Percentiles rank a stretch among this genome's conserved stretches.
Conservation (phyloP, 1,140 invertebrate genomes). For the Lordiphosa clarofinis region DNA sequence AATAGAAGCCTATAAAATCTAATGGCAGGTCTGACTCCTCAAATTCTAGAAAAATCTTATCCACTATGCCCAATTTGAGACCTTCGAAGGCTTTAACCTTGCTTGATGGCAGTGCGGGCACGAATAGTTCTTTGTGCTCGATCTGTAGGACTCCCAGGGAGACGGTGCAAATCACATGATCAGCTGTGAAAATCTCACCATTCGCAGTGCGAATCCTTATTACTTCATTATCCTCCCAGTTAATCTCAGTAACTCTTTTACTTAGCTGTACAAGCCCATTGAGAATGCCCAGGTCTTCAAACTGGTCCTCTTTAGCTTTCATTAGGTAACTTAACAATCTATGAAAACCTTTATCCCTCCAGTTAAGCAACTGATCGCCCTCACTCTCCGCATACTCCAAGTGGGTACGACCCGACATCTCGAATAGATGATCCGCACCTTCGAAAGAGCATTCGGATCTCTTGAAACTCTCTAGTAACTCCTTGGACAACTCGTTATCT, state of each 20-base stretch:
- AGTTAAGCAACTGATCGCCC: slow-evolving; percentile 82
- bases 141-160: slow-evolving; percentile 86
- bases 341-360: slow-evolving; percentile 81
- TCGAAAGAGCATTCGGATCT: slow-evolving; percentile 81
- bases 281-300: slow-evolving; percentile 34
- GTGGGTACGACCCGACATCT: slow-evolving; percentile 68
- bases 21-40: slow-evolving; percentile 83
- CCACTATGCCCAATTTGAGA: slow-evolving; percentile 85
- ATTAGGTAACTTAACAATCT: slow-evolving; percentile 81
- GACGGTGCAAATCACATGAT: slow-evolving; percentile 85
- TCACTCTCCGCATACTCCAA: slow-evolving; percentile 81
- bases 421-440: slow-evolving; percentile 81
- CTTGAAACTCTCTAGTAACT: slow-evolving; percentile 80
- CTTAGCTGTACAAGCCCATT: slow-evolving; percentile 52
- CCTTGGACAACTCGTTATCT: slow-evolving; percentile 48
- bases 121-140: slow-evolving; percentile 82
- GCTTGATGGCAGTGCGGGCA: slow-evolving; percentile 81
- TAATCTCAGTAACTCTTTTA: slow-evolving; percentile 80
- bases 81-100: slow-evolving; percentile 84
- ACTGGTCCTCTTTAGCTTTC: slow-evolving; percentile 80
- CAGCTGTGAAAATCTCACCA: slow-evolving; percentile 81
- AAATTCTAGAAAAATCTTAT: slow-evolving; percentile 88
- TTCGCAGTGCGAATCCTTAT: slow-evolving; percentile 81
- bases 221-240: slow-evolving; percentile 77
- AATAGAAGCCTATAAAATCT: slow-evolving; percentile 81